Conservation (phyloP, 2,113 vertebrate species). For the Rhipidura dahli region DNA sequence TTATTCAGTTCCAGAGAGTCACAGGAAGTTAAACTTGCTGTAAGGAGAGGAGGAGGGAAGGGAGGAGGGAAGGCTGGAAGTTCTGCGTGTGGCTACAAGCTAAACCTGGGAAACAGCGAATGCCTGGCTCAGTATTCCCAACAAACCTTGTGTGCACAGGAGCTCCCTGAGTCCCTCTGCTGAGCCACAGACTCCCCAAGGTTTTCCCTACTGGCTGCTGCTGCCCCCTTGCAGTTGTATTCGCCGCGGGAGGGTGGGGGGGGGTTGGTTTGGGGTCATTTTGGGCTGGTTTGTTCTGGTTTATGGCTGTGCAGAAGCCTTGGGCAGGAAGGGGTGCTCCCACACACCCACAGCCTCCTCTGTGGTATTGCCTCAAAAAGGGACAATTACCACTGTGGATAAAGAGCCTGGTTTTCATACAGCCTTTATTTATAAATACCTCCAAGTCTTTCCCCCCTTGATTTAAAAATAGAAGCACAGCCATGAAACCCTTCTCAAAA, state of each 20-base stretch:
- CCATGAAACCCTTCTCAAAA: not conserved
- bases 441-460: not conserved
- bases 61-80: not conserved
- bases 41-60: not conserved
- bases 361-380: no score
- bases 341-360: rapidly evolving
- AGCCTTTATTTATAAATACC: slow-evolving; percentile 36
- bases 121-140: not conserved
- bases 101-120: not conserved
- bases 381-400: not conserved
- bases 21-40: not conserved
- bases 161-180: rapidly evolving
- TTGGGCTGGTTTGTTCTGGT: not conserved
- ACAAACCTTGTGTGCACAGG: not conserved
- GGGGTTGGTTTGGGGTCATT: not conserved
- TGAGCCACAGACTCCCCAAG: rapidly evolving
- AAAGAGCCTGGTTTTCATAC: not conserved
- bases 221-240: not conserved
- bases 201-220: not conserved
- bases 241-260: not conserved
- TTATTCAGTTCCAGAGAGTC: not conserved
- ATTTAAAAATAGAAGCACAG: slow-evolving; percentile 28
- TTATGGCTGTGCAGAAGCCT: not conserved
- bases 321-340: not conserved
- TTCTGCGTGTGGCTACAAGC: not conserved